A percentile compares a stretch with the other conserved stretches of the same genome.
Conservation (phyloP, 2,888 invertebrate genomes). For the Melieria picta region DNA sequence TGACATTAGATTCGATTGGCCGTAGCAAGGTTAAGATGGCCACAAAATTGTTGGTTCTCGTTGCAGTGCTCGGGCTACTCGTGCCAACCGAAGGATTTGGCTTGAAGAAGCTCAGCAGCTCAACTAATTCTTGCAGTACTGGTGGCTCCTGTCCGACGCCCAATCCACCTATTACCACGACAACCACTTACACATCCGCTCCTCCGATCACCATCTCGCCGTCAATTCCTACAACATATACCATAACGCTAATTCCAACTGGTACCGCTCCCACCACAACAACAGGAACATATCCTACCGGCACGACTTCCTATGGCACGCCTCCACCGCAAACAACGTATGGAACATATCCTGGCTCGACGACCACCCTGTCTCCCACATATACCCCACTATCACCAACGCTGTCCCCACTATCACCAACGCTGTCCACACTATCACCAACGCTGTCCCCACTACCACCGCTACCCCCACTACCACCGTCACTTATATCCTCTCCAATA, state of each 20-base stretch:
- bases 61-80: not conserved
- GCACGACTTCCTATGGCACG: not conserved
- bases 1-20: not conserved
- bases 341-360: slow-evolving; percentile 3
- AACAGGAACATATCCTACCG: not conserved
- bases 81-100: not conserved
- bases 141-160: not conserved
- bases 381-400: not conserved
- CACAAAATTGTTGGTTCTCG: slow-evolving; percentile 12
- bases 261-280: not conserved
- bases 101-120: not conserved
- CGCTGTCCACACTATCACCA: not conserved
- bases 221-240: not conserved
- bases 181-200: slow-evolving; percentile 12
- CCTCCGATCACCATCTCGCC: slow-evolving; percentile 1
- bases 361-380: not conserved
- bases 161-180: not conserved
- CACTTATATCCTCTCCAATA: not conserved
- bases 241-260: slow-evolving; percentile 3
- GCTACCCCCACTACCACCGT: not conserved
- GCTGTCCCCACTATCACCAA: not conserved
- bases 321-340: not conserved
- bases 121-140: not conserved
- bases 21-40: slow-evolving; percentile 5
- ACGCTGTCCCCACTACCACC: not conserved